Conservation (phyloP, 1,140 invertebrate species). For the Diabrotica virgifera region DNA sequence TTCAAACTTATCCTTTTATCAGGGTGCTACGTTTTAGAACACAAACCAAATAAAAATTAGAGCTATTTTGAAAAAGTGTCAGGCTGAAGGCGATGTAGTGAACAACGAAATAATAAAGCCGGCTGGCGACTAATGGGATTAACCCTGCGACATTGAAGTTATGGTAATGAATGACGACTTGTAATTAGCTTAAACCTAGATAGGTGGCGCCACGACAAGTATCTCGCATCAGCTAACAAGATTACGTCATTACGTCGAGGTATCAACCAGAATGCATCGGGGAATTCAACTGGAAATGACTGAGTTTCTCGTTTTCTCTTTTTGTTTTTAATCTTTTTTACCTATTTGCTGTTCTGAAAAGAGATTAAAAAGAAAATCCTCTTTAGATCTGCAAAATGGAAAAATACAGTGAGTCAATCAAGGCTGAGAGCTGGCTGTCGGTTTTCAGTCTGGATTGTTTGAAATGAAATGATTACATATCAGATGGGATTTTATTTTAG, state of each 20-base stretch:
- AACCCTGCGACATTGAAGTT: slow-evolving; percentile 38
- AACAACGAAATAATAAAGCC: too few relatives aligned
- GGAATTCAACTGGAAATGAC: slow-evolving; percentile 2
- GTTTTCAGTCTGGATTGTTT: neutral
- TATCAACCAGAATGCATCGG: neutral
- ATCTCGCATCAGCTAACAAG: slow-evolving; percentile 41
- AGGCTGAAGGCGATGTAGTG: too few relatives aligned
- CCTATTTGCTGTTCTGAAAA: neutral
- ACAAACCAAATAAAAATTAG: too few relatives aligned
- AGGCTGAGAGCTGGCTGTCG: neutral
- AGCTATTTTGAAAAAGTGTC: too few relatives aligned
- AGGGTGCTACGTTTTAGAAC: too few relatives aligned
- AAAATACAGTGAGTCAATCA: neutral
- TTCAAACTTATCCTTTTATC: too few relatives aligned
- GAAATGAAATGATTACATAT: neutral
- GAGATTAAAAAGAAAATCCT: neutral
- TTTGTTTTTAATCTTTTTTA: slow-evolving; percentile 1
- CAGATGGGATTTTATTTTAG: too few relatives aligned
- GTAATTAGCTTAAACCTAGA: slow-evolving; percentile 45
- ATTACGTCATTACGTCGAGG: slow-evolving; percentile 35
- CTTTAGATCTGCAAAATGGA: neutral
- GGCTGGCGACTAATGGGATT: slow-evolving; percentile 32
- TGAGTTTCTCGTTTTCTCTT: neutral
- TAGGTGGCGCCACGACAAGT: slow-evolving; percentile 44
- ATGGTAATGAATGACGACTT: slow-evolving; percentile 46